phyloP scores from a whole-genome alignment of 2,888 invertebrate species.

The Drosophila bunnanda region DNA sequence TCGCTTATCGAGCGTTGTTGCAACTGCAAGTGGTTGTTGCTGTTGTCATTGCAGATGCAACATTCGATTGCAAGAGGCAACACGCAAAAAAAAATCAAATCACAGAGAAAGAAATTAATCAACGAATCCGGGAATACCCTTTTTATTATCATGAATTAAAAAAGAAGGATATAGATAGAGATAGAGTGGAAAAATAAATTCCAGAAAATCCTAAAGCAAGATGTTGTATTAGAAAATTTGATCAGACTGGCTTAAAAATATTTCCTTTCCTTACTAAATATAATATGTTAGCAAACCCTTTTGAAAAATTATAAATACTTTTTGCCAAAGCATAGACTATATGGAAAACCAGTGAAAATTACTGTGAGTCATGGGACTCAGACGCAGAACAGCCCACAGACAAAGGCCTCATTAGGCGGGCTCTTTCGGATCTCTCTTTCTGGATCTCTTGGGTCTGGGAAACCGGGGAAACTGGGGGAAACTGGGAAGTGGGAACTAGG shows the following conservation, averaged over 20 bases:
- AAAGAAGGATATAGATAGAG: not conserved
- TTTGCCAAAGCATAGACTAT: not conserved
- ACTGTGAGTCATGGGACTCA: constrained; percentile 62
- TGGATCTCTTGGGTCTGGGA: constrained; percentile 8
- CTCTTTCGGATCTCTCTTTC: constrained; percentile 42
- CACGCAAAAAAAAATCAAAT: constrained; percentile 51
- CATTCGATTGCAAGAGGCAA: constrained; percentile 59
- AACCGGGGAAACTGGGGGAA: not conserved
- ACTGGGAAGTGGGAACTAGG: constrained; percentile 15
- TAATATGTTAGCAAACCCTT: not conserved
- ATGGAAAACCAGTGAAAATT: constrained; percentile 67
- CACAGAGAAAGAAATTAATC: not conserved
- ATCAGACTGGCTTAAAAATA: no score
- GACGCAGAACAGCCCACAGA: constrained; percentile 58
- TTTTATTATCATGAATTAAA: no score
- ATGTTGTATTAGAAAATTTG: not conserved
- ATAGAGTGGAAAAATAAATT: not conserved
- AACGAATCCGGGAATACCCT: constrained; percentile 11
- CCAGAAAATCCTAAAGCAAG: not conserved
- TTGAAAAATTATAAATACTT: not conserved
- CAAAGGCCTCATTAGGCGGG: constrained; percentile 77
- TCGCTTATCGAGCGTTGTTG: constrained; percentile 63
- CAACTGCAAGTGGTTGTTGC: constrained; percentile 54
- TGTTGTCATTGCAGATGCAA: constrained; percentile 76
- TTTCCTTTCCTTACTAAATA: not conserved